Conservation (phyloP, 2,113 vertebrate genomes). For the Microcebus murinus region DNA sequence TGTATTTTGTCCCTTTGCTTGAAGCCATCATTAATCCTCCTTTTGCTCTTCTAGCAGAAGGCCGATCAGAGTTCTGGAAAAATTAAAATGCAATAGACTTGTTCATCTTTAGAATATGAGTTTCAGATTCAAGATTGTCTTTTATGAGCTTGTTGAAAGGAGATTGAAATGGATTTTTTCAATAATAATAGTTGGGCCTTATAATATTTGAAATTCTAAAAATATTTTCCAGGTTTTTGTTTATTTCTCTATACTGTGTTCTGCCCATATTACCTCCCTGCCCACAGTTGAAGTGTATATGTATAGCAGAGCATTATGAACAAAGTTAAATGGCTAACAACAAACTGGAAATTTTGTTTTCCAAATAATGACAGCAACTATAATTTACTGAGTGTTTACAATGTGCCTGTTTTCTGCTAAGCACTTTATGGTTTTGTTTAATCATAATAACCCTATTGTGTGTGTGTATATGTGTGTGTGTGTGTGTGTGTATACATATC, state of each 20-base stretch:
- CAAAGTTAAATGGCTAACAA: background rate
- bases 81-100: slow-evolving; percentile 1
- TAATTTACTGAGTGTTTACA: background rate
- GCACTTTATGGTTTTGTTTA: background rate
- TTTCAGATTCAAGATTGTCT: background rate
- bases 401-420: background rate
- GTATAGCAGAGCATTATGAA: background rate
- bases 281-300: background rate
- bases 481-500: background rate
- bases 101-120: background rate
- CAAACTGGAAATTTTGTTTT: background rate
- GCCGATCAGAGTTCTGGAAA: slow-evolving; percentile 3
- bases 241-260: background rate
- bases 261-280: background rate
- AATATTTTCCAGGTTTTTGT: background rate
- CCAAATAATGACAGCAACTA: background rate
- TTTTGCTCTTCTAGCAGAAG: background rate
- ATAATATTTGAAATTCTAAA: background rate
- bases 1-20: background rate
- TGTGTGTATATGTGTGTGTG: too few relatives aligned
- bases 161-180: background rate
- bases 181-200: background rate
- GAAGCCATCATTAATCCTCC: background rate
- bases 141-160: background rate
- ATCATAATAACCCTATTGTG: background rate